Conservation (phyloP, 2,113 vertebrate genomes). For the Amazona vittata region DNA sequence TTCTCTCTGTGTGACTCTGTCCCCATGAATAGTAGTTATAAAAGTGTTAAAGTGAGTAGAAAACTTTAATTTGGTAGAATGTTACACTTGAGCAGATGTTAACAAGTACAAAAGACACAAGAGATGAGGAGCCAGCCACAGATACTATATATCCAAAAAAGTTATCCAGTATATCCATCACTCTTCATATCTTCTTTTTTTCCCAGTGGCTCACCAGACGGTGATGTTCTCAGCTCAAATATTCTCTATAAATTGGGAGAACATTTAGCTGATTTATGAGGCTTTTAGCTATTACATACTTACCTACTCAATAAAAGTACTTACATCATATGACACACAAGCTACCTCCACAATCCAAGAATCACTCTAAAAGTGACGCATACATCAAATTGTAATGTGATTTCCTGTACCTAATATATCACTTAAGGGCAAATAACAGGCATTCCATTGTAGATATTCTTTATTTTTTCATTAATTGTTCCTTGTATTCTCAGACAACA, state of each 20-base stretch:
- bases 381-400: slow-evolving; percentile 81
- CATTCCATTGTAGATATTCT: slow-evolving; percentile 68
- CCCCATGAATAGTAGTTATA: neutral
- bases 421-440: slow-evolving; percentile 79
- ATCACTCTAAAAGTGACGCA: slow-evolving; percentile 79
- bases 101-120: slow-evolving; percentile 5
- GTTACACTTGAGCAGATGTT: neutral
- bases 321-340: slow-evolving; percentile 82
- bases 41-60: neutral
- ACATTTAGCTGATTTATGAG: slow-evolving; percentile 83
- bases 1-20: neutral
- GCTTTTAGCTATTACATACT: slow-evolving; percentile 85
- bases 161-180: slow-evolving; percentile 70
- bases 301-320: slow-evolving; percentile 85
- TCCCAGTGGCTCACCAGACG: slow-evolving; percentile 66
- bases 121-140: neutral
- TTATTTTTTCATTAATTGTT: slow-evolving; percentile 69
- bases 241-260: slow-evolving; percentile 82
- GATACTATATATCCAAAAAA: slow-evolving; percentile 56
- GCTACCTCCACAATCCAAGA: slow-evolving; percentile 77
- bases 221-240: slow-evolving; percentile 82
- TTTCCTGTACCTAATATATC: slow-evolving; percentile 82
- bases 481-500: slow-evolving; percentile 50
- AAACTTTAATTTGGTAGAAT: neutral
- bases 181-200: slow-evolving; percentile 68